Conservation (phyloP, 2,797 vertebrate genomes). For the Acipenser ruthenus region DNA sequence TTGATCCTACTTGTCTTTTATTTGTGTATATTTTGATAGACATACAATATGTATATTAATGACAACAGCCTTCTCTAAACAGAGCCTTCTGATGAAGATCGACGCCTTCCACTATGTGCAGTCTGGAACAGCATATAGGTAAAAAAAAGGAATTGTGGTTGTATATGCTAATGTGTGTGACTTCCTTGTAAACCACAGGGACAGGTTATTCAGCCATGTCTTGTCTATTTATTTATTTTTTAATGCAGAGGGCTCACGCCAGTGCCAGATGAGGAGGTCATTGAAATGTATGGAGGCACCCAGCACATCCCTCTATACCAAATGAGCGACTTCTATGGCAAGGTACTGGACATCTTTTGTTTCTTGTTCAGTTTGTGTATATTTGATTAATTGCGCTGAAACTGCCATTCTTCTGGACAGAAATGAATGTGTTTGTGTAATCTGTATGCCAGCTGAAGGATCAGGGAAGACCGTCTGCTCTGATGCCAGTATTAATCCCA, state of each 20-base stretch:
- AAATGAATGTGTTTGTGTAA: too few species aligned
- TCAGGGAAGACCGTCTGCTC: too few species aligned
- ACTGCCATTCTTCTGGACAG: too few species aligned
- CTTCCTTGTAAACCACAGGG: too few species aligned
- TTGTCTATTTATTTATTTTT: not conserved
- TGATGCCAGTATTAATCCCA: too few species aligned
- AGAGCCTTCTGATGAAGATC: constrained; percentile 72
- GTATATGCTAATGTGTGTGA: too few species aligned
- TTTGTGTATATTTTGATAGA: not conserved
- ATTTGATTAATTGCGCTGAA: too few species aligned
- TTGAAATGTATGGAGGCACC: constrained; percentile 61
- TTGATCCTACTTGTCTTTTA: constrained; percentile 29
- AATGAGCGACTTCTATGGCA: constrained; percentile 73
- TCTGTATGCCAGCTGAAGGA: too few species aligned
- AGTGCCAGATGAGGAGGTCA: constrained; percentile 64
- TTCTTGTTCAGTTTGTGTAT: too few species aligned
- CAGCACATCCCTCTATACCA: constrained; percentile 67
- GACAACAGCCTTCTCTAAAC: not conserved
- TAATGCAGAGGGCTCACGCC: constrained; percentile 59
- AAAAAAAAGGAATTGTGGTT: not conserved
- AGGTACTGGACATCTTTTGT: constrained; percentile 40
- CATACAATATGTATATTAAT: not conserved
- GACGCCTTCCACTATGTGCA: constrained; percentile 71
- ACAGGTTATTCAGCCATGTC: too few species aligned
- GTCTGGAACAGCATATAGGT: constrained; percentile 66